Evolutionary conservation across 2,797 vertebrate genomes (phyloP).

Genomic region (Microctenopoma stevenorrisi): DNA sequence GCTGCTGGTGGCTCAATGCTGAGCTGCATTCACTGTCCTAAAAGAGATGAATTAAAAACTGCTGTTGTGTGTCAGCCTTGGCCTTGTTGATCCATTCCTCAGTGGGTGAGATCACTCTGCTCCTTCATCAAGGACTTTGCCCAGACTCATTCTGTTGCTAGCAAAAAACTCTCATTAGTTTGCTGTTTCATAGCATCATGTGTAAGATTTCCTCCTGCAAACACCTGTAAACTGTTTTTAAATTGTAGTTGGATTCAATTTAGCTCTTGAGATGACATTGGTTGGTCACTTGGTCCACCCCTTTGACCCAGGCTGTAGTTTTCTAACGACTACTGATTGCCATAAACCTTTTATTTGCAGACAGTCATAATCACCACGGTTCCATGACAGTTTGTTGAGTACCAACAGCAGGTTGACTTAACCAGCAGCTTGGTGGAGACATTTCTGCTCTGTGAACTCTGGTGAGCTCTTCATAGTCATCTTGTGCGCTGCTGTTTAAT

Average conservation of each 20-base stretch:
- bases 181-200: background rate
- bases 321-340: background rate
- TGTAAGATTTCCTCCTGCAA: conserved; percentile 9
- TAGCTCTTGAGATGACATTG: background rate
- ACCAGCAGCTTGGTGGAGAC: background rate
- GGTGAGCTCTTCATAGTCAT: background rate
- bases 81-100: conserved; percentile 45
- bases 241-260: background rate
- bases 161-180: conserved; percentile 17
- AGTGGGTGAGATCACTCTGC: conserved; percentile 61
- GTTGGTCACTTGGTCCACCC: background rate
- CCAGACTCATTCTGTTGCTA: conserved; percentile 28
- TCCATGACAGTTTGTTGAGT: too few relatives aligned
- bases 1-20: conserved; percentile 39
- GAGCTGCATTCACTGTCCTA: conserved; percentile 53
- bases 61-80: conserved; percentile 54
- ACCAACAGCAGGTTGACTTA: background rate
- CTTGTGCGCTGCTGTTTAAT: background rate
- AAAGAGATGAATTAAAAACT: conserved; percentile 55
- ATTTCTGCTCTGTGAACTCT: background rate
- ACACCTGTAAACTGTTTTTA: conserved; percentile 9
- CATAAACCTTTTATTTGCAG: background rate
- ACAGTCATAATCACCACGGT: background rate
- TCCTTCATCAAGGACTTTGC: conserved; percentile 41
- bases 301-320: background rate